These are phyloP conservation scores for Aspidiotus destructor DNA, from an alignment of 2,888 invertebrate species.

Conservation along the genomic window DNA sequence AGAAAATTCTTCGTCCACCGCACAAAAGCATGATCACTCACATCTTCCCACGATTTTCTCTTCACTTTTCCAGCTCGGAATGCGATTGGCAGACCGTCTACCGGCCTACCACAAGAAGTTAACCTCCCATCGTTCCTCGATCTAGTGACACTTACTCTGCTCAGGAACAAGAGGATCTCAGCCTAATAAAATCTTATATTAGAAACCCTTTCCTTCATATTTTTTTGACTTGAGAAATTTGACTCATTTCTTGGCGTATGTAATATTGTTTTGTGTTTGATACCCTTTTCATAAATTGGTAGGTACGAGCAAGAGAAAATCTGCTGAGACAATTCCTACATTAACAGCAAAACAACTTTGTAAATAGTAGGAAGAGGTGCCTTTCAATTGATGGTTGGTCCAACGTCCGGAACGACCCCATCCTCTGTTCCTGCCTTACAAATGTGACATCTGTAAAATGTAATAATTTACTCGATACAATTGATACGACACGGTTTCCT, in stretches of 20 bases:
- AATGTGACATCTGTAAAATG: neutral
- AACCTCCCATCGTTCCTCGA: no score
- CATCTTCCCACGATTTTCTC: no score
- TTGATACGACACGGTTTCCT: neutral
- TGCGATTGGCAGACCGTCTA: no score
- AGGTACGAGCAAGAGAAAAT: neutral
- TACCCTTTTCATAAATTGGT: neutral
- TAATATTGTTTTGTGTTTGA: neutral
- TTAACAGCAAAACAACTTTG: neutral
- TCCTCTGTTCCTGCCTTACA: neutral
- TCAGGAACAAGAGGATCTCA: no score
- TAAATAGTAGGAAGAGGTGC: neutral
- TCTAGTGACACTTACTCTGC: no score
- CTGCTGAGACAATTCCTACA: neutral
- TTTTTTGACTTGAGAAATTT: no score
- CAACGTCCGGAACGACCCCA: neutral
- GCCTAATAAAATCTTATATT: no score
- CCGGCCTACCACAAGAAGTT: no score
- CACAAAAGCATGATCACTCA: no score
- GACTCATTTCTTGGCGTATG: neutral
- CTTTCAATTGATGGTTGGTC: constrained; percentile 4
- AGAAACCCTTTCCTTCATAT: no score
- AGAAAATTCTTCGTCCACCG: no score
- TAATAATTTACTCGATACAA: constrained; percentile 1
- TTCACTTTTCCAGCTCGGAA: no score